Evolutionary conservation across 2,888 invertebrate species (phyloP).

Genomic region (Volucella zonaria): DNA sequence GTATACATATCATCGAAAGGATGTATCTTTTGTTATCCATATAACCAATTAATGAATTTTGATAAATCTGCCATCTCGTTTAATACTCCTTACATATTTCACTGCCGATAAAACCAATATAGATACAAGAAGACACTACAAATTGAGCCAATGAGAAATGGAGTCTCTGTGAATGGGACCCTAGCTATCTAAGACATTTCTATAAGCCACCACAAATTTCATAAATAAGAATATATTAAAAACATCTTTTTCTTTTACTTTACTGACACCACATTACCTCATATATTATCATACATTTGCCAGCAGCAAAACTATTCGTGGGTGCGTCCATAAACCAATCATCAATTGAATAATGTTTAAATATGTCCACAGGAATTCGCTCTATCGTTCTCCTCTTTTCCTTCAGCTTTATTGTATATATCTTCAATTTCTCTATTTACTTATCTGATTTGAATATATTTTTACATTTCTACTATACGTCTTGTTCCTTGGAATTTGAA

Average conservation of each 20-base stretch:
- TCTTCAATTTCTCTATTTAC: constrained; percentile 3
- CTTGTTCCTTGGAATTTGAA: constrained; percentile 31
- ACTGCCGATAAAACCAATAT: neutral
- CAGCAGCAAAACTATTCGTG: constrained; percentile 12
- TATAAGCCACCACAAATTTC: neutral
- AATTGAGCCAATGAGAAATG: neutral
- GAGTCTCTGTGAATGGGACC: neutral
- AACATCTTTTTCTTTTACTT: constrained; percentile 6
- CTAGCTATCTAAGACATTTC: neutral
- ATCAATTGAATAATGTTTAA: constrained; percentile 12
- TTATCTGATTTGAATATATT: constrained; percentile 27
- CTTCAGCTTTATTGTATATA: too few species aligned
- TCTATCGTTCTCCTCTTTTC: neutral
- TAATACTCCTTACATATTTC: neutral
- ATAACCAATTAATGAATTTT: neutral
- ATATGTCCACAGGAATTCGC: constrained; percentile 6
- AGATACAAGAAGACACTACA: constrained; percentile 1
- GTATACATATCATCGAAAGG: too few species aligned
- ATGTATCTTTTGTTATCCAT: constrained; percentile 20
- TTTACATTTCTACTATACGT: neutral
- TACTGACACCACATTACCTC: neutral
- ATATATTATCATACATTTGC: neutral
- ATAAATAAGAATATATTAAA: constrained; percentile 1
- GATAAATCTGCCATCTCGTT: constrained; percentile 7
- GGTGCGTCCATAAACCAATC: constrained; percentile 27